Percentiles rank a stretch among this genome's conserved stretches.
phyloP scores from a whole-genome alignment of 2,888 invertebrate genomes.

The Macropis europaea region DNA sequence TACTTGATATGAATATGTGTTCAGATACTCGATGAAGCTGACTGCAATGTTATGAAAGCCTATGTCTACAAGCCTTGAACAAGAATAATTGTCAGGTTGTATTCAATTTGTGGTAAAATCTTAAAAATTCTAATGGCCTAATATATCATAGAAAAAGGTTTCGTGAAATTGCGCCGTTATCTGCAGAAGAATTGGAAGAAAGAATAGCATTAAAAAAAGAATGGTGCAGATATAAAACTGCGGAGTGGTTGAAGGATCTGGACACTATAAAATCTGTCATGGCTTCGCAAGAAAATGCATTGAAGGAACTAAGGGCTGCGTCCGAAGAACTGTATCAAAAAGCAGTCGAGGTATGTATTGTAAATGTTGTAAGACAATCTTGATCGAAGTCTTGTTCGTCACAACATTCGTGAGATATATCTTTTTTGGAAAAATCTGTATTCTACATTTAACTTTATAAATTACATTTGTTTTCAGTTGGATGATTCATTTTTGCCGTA shows the following conservation, averaged over 20 bases:
- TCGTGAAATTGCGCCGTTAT: slow-evolving; percentile 81
- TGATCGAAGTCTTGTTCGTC: background rate
- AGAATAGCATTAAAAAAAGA: slow-evolving; percentile 86
- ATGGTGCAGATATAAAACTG: slow-evolving; percentile 87
- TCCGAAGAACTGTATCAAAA: slow-evolving; percentile 93
- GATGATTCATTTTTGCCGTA: slow-evolving; percentile 88
- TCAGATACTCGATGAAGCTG: no score
- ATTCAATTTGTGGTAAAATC: background rate
- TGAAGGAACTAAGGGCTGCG: slow-evolving; percentile 89
- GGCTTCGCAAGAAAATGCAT: slow-evolving; percentile 87
- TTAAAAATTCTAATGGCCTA: background rate
- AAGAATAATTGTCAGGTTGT: no score
- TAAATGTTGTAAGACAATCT: background rate
- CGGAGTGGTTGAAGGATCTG: slow-evolving; percentile 84
- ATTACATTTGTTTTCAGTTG: slow-evolving; percentile 81
- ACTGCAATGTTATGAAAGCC: no score
- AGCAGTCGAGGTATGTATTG: slow-evolving; percentile 86
- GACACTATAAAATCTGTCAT: slow-evolving; percentile 86
- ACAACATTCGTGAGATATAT: background rate
- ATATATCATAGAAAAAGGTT: slow-evolving; percentile 80
- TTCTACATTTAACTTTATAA: background rate
- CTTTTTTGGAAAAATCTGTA: background rate
- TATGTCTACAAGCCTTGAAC: no score
- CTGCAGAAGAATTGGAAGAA: slow-evolving; percentile 84
- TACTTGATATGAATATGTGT: no score